These are phyloP conservation scores for Scaptomyza pallida DNA, from an alignment of 1,140 invertebrate species.

Conservation along the genomic window DNA sequence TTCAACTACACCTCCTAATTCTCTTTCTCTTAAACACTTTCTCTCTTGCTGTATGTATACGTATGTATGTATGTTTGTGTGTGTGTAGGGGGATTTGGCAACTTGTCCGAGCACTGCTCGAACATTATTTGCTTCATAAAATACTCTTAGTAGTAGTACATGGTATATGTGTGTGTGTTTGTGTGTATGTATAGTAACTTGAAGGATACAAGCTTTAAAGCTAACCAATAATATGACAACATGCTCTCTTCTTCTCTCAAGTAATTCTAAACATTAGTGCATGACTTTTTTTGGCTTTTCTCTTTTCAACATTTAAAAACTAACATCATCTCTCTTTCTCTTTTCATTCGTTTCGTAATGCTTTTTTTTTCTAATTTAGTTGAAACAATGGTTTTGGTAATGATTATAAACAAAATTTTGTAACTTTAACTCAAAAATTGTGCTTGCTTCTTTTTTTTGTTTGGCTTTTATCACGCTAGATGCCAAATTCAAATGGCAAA, in stretches of 20 bases:
- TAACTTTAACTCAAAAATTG: conserved; percentile 62
- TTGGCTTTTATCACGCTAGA: conserved; percentile 68
- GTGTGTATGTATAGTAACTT: conserved; percentile 65
- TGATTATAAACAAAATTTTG: not conserved
- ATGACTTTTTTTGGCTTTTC: conserved; percentile 77
- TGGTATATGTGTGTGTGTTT: conserved; percentile 38
- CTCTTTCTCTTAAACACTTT: conserved; percentile 1
- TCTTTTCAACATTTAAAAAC: conserved; percentile 74
- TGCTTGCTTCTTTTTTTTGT: conserved; percentile 47
- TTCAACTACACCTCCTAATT: conserved; percentile 19
- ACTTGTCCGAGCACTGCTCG: conserved; percentile 65
- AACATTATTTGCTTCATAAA: conserved; percentile 54
- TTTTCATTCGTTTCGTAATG: conserved; percentile 12
- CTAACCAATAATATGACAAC: conserved; percentile 78
- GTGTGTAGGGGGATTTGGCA: conserved; percentile 17
- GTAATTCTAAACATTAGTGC: conserved; percentile 75
- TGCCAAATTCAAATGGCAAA: conserved; percentile 62
- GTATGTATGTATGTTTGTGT: conserved; percentile 17
- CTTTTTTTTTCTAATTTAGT: conserved; percentile 39
- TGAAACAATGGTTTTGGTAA: conserved; percentile 53
- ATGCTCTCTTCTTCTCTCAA: conserved; percentile 56
- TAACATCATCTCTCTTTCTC: conserved; percentile 54
- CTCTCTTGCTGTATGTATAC: conserved; percentile 24
- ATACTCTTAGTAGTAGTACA: conserved; percentile 74
- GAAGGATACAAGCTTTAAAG: conserved; percentile 81